Base-by-base conservation (phyloP, 2,888 invertebrate species). In the Leptinotarsa juncta region DNA sequence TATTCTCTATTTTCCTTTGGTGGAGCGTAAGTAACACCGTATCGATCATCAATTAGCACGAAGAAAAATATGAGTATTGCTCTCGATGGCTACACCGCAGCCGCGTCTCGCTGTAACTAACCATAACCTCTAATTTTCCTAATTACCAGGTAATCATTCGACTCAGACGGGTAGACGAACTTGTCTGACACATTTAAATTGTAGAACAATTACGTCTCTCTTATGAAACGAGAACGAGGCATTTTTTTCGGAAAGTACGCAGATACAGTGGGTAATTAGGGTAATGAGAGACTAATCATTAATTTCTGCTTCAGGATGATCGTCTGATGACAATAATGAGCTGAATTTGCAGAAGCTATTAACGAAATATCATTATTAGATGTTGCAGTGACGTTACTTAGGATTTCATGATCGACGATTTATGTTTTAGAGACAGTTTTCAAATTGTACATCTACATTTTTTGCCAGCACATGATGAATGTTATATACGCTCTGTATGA, bases 81-180 rank as follows among this genome's bases (percentile, higher is more conserved):
- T 57, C 7, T 42, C 3, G 42, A 57, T 55, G 57, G 68, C 57
- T 42, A 48, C 57, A n/a, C 14, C 32, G 10, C 10, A 42, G n/a
- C 55, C 53, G 53, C 57, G 32, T 42, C 32, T 55, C 15, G 42
- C 48, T 42, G 57, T 7, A 16, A 55, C 18, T 57, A 15, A 32
- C 42, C 55, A 23, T 68, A 68, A 68, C 68, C 68, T 68, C 57
- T 48, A 68, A 68, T 68, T 68, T 68, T 55, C 57, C 68, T 68
- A 68, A 68, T 68, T 68, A 68, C 57, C 68, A 18, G 26, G 68
- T 18, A 53, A 68, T 57, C 53, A 68, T 32, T 57, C 14, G 68
- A 18, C 42, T 14, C 20, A 57, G 20, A 18, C 26, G 32, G 68
- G 18, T 55, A 42, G 20, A 23, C 23, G 67, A 55, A 55, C 32